Conservation (phyloP, 2,888 invertebrate species). For the Nomada goodeniana region DNA sequence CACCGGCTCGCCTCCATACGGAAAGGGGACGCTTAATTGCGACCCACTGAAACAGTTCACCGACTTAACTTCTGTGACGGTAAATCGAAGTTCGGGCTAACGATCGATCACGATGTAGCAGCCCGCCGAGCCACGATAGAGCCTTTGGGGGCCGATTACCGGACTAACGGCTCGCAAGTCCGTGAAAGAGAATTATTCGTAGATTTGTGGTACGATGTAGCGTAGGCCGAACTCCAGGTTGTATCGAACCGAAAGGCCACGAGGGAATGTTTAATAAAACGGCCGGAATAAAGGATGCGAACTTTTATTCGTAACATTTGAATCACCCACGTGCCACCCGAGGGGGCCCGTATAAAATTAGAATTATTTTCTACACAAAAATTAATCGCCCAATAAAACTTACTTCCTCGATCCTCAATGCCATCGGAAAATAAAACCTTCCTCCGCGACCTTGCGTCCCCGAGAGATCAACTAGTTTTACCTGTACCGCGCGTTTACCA, state of each 20-base stretch:
- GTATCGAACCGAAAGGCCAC: too few species aligned
- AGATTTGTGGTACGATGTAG: too few species aligned
- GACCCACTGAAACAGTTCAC: conserved; percentile 18
- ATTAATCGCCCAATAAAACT: background rate
- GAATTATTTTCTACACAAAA: background rate
- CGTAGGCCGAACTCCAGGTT: too few species aligned
- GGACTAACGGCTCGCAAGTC: background rate
- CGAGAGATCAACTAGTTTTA: background rate
- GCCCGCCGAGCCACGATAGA: background rate
- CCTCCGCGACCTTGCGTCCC: background rate
- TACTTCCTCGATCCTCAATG: conserved; percentile 3
- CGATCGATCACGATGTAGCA: background rate
- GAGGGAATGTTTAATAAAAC: too few species aligned
- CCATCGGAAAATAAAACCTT: conserved; percentile 4
- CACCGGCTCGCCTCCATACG: conserved; percentile 2
- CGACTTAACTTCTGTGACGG: conserved; percentile 10
- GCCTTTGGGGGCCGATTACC: background rate
- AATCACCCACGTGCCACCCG: too few species aligned
- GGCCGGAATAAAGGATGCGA: too few species aligned
- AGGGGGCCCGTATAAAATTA: background rate
- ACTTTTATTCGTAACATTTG: too few species aligned
- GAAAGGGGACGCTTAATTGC: conserved; percentile 30
- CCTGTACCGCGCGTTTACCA: background rate
- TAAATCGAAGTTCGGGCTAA: conserved; percentile 19
- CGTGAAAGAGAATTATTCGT: background rate